Conservation (phyloP, 2,797 vertebrate species). For the Thaleichthys pacificus region DNA sequence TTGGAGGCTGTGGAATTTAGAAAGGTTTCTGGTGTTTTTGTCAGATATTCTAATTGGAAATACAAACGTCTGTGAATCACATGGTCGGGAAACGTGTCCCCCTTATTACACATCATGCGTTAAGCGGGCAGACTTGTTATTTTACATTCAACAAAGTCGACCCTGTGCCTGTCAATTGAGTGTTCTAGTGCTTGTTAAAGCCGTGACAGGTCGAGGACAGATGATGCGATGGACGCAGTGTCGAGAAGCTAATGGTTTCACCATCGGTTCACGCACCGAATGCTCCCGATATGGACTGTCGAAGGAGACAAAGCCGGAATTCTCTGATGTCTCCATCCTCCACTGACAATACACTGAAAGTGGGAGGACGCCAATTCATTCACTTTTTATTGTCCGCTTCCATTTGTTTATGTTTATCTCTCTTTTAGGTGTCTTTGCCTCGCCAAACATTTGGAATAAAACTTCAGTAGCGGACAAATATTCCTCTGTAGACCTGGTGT, state of each 20-base stretch:
- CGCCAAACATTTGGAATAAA: too few relatives aligned
- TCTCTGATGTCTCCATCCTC: background rate
- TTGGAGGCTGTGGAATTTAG: conserved; percentile 30
- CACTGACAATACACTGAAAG: background rate
- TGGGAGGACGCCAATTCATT: background rate
- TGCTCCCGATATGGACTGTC: conserved; percentile 9
- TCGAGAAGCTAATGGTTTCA: conserved; percentile 21
- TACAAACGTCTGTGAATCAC: conserved; percentile 37
- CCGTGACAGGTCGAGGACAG: background rate
- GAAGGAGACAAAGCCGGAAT: background rate
- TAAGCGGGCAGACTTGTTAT: conserved; percentile 40
- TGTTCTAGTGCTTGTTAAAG: conserved; percentile 22
- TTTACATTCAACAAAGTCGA: conserved; percentile 29
- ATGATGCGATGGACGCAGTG: conserved; percentile 1
- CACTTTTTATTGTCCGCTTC: background rate
- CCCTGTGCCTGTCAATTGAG: conserved; percentile 34
- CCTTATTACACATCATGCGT: conserved; percentile 32
- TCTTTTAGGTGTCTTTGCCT: background rate
- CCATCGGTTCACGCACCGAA: conserved; percentile 10
- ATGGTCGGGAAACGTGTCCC: conserved; percentile 7
- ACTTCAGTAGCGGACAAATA: too few relatives aligned
- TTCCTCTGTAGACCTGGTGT: too few relatives aligned
- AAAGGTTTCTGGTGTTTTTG: conserved; percentile 33
- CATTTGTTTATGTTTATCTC: background rate
- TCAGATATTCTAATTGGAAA: conserved; percentile 34